phyloP scores from a whole-genome alignment of 1,140 invertebrate genomes.

The Lepidostoma basale region DNA sequence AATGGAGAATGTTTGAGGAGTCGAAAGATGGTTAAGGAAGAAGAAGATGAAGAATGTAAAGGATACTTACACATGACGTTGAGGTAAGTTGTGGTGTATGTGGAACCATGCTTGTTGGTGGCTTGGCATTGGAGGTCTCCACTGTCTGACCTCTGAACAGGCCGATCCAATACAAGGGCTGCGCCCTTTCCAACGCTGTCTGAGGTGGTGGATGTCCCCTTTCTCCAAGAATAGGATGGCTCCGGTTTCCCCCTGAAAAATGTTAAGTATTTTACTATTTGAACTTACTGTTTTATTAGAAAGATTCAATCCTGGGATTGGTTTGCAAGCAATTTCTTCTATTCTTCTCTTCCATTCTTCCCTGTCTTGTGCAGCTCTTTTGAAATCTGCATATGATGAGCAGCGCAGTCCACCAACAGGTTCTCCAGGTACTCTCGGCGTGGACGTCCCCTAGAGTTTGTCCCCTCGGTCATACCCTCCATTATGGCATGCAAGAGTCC shows the following conservation, averaged over 20 bases:
- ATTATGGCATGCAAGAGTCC: no score
- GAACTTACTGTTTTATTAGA: background rate
- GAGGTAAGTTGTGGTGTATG: slow-evolving; percentile 68
- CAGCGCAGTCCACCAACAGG: no score
- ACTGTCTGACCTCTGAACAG: slow-evolving; percentile 66
- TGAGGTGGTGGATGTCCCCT: slow-evolving; percentile 18
- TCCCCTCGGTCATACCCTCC: no score
- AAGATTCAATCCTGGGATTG: no score
- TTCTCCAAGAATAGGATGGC: slow-evolving; percentile 35
- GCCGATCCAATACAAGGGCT: slow-evolving; percentile 63
- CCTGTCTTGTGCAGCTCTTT: no score
- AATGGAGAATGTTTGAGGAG: no score
- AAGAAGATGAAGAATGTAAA: no score
- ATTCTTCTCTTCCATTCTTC: background rate
- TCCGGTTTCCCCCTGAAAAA: slow-evolving; percentile 45
- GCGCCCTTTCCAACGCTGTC: slow-evolving; percentile 59
- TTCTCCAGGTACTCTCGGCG: no score
- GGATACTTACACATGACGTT: slow-evolving; percentile 87
- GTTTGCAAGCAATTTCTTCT: background rate
- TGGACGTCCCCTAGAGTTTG: no score
- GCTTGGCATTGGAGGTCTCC: slow-evolving; percentile 80
- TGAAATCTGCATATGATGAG: no score
- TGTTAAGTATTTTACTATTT: slow-evolving; percentile 28
- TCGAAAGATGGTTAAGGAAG: no score
- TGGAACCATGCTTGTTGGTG: slow-evolving; percentile 75